phyloP scores from a whole-genome alignment of 2,888 invertebrate species.

The Diaprepes abbreviatus region DNA sequence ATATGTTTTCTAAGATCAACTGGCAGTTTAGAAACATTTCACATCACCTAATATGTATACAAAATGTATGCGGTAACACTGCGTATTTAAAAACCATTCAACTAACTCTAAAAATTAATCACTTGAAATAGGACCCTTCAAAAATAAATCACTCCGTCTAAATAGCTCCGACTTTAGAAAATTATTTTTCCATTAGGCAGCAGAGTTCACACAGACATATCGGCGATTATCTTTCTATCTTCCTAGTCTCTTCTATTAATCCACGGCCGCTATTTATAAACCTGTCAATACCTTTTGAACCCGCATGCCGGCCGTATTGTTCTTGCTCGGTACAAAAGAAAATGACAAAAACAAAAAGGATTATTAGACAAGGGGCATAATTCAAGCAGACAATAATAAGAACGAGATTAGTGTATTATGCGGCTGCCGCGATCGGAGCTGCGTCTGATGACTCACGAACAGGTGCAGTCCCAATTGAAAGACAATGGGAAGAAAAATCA shows the following conservation, averaged over 20 bases:
- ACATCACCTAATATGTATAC: no score
- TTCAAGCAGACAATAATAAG: slow-evolving; percentile 40
- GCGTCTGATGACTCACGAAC: background rate
- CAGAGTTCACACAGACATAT: background rate
- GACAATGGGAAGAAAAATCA: background rate
- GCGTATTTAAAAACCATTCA: no score
- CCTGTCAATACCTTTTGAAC: slow-evolving; percentile 33
- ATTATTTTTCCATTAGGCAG: background rate
- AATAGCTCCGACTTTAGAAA: background rate
- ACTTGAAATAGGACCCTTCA: no score
- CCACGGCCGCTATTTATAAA: slow-evolving; percentile 27
- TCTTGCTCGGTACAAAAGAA: slow-evolving; percentile 11
- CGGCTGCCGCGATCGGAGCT: slow-evolving; percentile 10
- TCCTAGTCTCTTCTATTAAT: slow-evolving; percentile 5
- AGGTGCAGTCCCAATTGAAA: background rate
- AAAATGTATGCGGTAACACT: no score
- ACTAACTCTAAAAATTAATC: no score
- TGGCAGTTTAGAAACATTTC: no score
- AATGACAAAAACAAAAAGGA: slow-evolving; percentile 25
- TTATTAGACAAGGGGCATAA: slow-evolving; percentile 27
- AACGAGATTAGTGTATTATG: slow-evolving; percentile 31
- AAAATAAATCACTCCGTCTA: background rate
- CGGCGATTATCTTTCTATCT: slow-evolving; percentile 3
- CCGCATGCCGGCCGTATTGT: slow-evolving; percentile 11
- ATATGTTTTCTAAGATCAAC: no score